phyloP scores from a whole-genome alignment of 1,140 invertebrate species.

The Cotesia glomerata region DNA sequence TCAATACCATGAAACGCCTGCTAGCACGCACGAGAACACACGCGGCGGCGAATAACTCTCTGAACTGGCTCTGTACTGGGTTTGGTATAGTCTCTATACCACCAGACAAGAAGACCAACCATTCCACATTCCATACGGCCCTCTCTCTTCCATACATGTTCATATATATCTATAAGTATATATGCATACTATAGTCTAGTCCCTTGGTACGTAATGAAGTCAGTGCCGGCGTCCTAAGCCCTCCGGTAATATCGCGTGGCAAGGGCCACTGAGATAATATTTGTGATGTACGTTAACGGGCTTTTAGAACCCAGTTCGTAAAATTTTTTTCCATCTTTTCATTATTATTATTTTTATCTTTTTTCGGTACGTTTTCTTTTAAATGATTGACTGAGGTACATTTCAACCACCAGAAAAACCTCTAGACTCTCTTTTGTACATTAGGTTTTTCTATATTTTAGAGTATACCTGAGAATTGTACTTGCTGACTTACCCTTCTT shows the following conservation, averaged over 20 bases:
- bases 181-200: too few species aligned
- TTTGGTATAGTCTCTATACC: too few species aligned
- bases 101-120: slow-evolving; percentile 40
- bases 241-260: slow-evolving; percentile 55
- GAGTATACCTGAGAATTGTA: not conserved
- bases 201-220: slow-evolving; percentile 56
- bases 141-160: slow-evolving; percentile 33
- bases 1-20: not conserved
- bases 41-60: not conserved
- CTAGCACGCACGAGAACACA: slow-evolving; percentile 16
- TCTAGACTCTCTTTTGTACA: not conserved
- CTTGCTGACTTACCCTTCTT: not conserved
- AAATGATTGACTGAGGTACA: slow-evolving; percentile 51
- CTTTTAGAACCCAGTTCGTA: slow-evolving; percentile 44
- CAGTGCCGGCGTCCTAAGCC: slow-evolving; percentile 57
- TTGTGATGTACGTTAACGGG: slow-evolving; percentile 60
- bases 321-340: slow-evolving; percentile 41
- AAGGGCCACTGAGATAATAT: slow-evolving; percentile 56
- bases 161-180: too few species aligned
- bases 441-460: not conserved
- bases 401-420: slow-evolving; percentile 15
- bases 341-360: slow-evolving; percentile 41
- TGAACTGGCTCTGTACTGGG: not conserved
- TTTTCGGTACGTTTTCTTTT: slow-evolving; percentile 36
- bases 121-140: slow-evolving; percentile 57